These are phyloP conservation scores for Percopsis transmontana DNA, from an alignment of 2,113 vertebrate genomes.

Conservation along the genomic window DNA sequence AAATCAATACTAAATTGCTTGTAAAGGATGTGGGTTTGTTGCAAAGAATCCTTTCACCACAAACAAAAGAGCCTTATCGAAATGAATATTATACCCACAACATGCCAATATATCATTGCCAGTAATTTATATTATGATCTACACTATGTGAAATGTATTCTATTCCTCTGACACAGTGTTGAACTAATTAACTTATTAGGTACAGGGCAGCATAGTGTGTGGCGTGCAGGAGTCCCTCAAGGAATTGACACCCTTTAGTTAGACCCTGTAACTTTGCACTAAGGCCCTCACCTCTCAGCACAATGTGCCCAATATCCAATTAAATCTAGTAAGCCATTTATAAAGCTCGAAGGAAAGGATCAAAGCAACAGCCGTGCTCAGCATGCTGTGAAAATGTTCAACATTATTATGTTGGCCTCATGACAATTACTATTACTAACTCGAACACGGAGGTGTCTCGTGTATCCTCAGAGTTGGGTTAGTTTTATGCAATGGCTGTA, in stretches of 20 bases:
- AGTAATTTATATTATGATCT: constrained; percentile 44
- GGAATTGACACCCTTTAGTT: constrained; percentile 67
- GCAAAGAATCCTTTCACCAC: constrained; percentile 7
- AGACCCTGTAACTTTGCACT: constrained; percentile 63
- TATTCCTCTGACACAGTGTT: constrained; percentile 50
- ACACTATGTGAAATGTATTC: constrained; percentile 38
- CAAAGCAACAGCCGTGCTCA: constrained; percentile 48
- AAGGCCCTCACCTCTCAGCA: constrained; percentile 70
- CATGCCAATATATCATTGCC: constrained; percentile 40
- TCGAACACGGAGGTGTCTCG: constrained; percentile 32
- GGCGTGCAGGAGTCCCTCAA: constrained; percentile 49
- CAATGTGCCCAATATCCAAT: constrained; percentile 67
- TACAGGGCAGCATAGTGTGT: constrained; percentile 51
- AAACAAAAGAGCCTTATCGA: constrained; percentile 16
- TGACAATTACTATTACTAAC: constrained; percentile 60
- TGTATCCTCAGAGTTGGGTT: constrained; percentile 3
- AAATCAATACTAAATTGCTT: constrained; percentile 31
- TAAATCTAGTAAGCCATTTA: constrained; percentile 65
- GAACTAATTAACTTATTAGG: constrained; percentile 71
- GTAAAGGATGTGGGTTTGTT: constrained; percentile 12
- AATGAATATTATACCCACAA: constrained; percentile 11
- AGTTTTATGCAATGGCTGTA: constrained; percentile 11
- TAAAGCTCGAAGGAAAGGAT: constrained; percentile 37
- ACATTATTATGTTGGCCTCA: constrained; percentile 55
- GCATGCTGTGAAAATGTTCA: constrained; percentile 55